phyloP scores from a whole-genome alignment of 2,888 invertebrate genomes.

The Tortrix viridana region DNA sequence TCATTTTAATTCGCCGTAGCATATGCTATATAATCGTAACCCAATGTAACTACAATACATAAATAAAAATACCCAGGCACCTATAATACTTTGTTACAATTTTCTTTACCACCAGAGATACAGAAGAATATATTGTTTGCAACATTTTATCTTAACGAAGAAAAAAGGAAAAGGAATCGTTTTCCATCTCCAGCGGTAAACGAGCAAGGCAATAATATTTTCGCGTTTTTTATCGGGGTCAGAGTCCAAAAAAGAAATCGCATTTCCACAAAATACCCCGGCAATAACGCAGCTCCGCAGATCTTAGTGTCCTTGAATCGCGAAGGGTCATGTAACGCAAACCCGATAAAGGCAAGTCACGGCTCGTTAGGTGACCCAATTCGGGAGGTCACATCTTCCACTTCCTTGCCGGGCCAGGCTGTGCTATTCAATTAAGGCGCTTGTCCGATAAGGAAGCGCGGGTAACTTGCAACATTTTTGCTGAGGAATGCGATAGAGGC shows the following conservation, averaged over 20 bases:
- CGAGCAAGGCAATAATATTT: conserved; percentile 8
- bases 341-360: conserved; percentile 43
- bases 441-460: conserved; percentile 41
- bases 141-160: not conserved
- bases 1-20: too few species aligned
- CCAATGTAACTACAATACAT: too few species aligned
- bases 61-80: too few species aligned
- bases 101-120: too few species aligned
- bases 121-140: not conserved
- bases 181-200: not conserved
- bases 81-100: too few species aligned
- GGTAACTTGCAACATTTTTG: conserved; percentile 7
- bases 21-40: too few species aligned
- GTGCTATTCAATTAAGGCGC: conserved; percentile 52
- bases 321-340: conserved; percentile 33
- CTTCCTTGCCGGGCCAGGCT: conserved; percentile 15
- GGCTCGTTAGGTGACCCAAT: conserved; percentile 57
- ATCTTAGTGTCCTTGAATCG: conserved; percentile 33
- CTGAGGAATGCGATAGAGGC: conserved; percentile 2
- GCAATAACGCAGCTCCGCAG: conserved; percentile 28
- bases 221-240: conserved; percentile 18
- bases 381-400: conserved; percentile 45
- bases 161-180: not conserved
- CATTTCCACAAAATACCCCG: conserved; percentile 17
- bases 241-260: conserved; percentile 12